Evolutionary conservation across 2,113 vertebrate species (phyloP), one percentile per base, ranked within the genome.

Genomic region (Rallus limicola): DNA sequence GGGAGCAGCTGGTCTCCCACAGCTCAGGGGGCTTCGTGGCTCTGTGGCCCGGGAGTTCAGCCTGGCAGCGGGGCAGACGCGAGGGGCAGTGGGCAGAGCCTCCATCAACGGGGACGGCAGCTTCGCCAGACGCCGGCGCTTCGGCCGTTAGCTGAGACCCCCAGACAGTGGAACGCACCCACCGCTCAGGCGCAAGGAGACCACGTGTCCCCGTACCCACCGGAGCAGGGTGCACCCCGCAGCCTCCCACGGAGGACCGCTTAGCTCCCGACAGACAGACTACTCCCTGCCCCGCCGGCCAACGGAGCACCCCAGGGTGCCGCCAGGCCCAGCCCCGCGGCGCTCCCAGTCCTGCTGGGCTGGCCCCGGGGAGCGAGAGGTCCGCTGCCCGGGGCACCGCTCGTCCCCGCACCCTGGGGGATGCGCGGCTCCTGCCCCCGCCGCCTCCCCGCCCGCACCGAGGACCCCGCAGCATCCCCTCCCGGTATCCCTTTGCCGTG

Each of bases 81-180:
- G 3, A 69, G 38, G 13, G 36, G 52, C 1, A 11, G 40, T 3
- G 5, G 38, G 40, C 31, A 34, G 44, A 82, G 19, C 25, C 17
- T 23, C 76, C 5, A 1, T 29, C 9, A 65, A 36, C 31, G 8
- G 33, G 36, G 29, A 44, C 17, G 9, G 36, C 26, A 42, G 14
- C 62, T 93, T 55, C 67, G 17, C 19, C 33, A 14, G 28, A 11
- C 2, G 42, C 25, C 6, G 15, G 2, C 5, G 0, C 50, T 77
- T 3, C 0, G 33, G 19, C 63, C 31, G 14, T 2, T 3, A 34
- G 29, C 33, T 16, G 59, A 42, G 50, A 11, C 21, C 14, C 23
- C 33, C 2, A 4, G 25, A 11, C 6, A 0, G 16, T 17, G 10
- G 1, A 4, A 62, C 6, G 5, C 58, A 71, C 36, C 28, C 59